Evolutionary conservation across 2,113 vertebrate species (phyloP), one percentile per base, ranked within the genome.

Genomic region (Chroicocephalus ridibundus): DNA sequence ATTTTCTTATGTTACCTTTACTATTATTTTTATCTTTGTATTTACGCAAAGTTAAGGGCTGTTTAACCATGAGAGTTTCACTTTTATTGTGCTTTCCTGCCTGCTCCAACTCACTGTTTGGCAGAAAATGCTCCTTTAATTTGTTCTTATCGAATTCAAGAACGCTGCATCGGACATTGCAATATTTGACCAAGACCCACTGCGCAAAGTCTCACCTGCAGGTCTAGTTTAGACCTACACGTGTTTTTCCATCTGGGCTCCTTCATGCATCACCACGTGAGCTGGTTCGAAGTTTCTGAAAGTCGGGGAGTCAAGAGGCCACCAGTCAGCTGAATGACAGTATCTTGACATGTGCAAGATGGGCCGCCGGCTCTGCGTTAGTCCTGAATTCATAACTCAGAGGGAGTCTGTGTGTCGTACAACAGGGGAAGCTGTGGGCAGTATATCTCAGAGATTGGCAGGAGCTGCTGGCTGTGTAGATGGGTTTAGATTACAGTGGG

Each of bases 181-280:
- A 31, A 32, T 75, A 7, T 26, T 38, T 57, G n/a, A 52, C 64
- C 31, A 40, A 46, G 68, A 71, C 51, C 3, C 20, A 6, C 38
- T 51, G 55, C 0, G 0, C 55, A n/a, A 82, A 44, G n/a, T 34
- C 55, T 40, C 1, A 1, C 27, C 51, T 58, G 10, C 2, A 0
- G n/a, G n/a, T 66, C 27, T 86, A 24, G 40, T 58, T 74, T 57
- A 62, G 62, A 78, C 18, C 42, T 78, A 66, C 64, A n/a, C 0
- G 0, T 26, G 55, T 68, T 86, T 91, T 84, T 71, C 52, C 29
- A 10, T 57, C 72, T 38, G 34, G 15, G 15, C n/a, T 84, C 74
- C 38, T 29, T 94, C 74, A 13, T 44, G n/a, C 31, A 15, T 71
- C 75, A 66, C 38, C 15, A 25, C 26, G 18, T 21, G 38, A 89